A percentile compares a stretch with the other conserved stretches of the same genome.
Evolutionary conservation across 2,888 invertebrate species (phyloP).

Genomic region (Pollenia griseotomentosa): DNA sequence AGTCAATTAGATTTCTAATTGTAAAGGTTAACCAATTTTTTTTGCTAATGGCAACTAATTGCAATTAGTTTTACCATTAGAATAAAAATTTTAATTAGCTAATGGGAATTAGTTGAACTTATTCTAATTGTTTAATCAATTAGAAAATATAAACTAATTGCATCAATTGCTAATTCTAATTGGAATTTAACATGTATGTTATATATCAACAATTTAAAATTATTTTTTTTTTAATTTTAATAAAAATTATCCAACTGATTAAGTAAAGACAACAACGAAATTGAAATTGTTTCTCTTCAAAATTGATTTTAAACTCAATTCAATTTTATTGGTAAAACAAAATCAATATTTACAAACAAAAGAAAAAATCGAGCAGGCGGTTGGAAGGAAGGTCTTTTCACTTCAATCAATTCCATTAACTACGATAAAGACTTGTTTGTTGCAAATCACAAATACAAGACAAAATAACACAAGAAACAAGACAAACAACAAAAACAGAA

Average conservation of each 20-base stretch:
- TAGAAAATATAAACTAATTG: no score
- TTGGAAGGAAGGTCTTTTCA: neutral
- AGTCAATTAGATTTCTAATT: no score
- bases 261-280: neutral
- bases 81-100: no score
- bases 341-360: conserved; percentile 18
- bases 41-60: no score
- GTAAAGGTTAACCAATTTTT: no score
- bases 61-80: no score
- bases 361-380: neutral
- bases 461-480: conserved; percentile 21
- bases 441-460: neutral
- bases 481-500: neutral
- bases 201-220: no score
- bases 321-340: neutral
- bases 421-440: neutral
- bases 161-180: no score
- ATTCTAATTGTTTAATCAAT: no score
- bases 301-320: conserved; percentile 11
- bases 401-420: neutral
- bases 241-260: conserved; percentile 8
- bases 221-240: neutral
- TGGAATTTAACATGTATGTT: no score
- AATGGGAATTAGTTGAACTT: no score
- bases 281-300: neutral